These are phyloP conservation scores for Entomobrya multifasciata DNA, from an alignment of 2,888 invertebrate species.

Conservation along the genomic window DNA sequence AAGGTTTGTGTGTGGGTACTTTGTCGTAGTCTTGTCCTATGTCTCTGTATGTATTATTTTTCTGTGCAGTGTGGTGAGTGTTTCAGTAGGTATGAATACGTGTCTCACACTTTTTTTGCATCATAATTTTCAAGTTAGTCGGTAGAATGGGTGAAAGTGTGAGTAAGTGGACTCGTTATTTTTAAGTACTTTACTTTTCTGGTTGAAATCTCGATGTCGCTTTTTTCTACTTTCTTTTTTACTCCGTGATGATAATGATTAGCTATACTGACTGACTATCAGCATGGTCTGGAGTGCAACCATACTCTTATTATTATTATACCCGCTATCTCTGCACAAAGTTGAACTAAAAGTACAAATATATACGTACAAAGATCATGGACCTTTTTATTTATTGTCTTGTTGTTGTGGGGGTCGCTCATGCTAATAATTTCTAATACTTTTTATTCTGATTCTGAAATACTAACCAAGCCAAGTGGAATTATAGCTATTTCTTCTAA, in stretches of 20 bases:
- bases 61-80: background rate
- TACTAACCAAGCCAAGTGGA: no score
- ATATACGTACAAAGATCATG: no score
- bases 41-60: background rate
- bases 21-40: background rate
- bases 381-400: no score
- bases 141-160: slow-evolving; percentile 63
- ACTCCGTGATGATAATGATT: background rate
- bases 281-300: no score
- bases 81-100: background rate
- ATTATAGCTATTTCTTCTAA: no score
- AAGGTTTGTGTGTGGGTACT: background rate
- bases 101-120: slow-evolving; percentile 28
- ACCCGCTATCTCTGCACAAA: no score
- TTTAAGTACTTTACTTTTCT: slow-evolving; percentile 67
- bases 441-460: no score
- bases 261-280: no score
- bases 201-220: slow-evolving; percentile 11
- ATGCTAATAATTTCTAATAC: no score
- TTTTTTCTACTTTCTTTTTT: background rate
- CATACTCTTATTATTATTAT: no score
- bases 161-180: slow-evolving; percentile 68
- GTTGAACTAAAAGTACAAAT: no score
- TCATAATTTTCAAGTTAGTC: slow-evolving; percentile 50
- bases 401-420: no score